Conservation (phyloP, 2,888 invertebrate species). For the Patella caerulea region DNA sequence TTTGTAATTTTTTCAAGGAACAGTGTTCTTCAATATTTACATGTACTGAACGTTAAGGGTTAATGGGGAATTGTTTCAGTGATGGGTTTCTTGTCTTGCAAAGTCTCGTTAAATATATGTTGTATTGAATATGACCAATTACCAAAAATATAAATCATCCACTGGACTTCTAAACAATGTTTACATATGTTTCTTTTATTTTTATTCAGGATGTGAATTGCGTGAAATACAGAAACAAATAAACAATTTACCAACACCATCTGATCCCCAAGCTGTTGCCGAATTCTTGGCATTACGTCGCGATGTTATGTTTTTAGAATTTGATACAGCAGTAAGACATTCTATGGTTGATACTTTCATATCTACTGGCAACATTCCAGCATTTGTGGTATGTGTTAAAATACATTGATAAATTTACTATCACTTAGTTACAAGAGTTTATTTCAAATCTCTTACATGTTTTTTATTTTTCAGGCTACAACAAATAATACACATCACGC, state of each 20-base stretch:
- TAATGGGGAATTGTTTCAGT: too few species aligned
- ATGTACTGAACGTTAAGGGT: too few species aligned
- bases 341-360: constrained; percentile 69
- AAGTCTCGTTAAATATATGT: too few species aligned
- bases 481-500: constrained; percentile 65
- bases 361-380: constrained; percentile 66
- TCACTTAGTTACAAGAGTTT: background rate
- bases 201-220: constrained; percentile 65
- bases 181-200: background rate
- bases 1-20: too few species aligned
- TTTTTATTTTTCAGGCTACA: constrained; percentile 54
- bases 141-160: too few species aligned
- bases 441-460: background rate
- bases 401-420: background rate
- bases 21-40: too few species aligned
- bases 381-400: constrained; percentile 57
- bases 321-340: constrained; percentile 68
- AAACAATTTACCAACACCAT: constrained; percentile 56
- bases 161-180: background rate
- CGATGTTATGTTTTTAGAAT: constrained; percentile 70
- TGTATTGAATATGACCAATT: too few species aligned
- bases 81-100: too few species aligned
- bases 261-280: constrained; percentile 58
- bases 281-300: constrained; percentile 63
- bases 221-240: constrained; percentile 70